A percentile compares a stretch with the other conserved stretches of the same genome.
phyloP scores from a whole-genome alignment of 2,888 invertebrate species.

The Congeria kusceri region DNA sequence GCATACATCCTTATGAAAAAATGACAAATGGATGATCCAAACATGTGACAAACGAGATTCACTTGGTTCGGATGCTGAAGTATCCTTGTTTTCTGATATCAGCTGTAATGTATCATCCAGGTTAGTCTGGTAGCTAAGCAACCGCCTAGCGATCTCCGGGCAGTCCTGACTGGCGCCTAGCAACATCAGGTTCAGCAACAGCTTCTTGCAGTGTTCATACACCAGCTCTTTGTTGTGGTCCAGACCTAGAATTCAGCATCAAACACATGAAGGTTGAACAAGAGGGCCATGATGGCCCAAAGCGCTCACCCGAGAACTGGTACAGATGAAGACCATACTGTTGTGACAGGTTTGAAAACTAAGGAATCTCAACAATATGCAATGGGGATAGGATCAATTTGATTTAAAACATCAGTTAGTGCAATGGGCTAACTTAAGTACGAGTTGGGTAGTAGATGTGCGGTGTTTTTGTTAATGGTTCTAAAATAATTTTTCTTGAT shows the following conservation, averaged over 20 bases:
- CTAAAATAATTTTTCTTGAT: too few species aligned
- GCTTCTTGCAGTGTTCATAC: conserved; percentile 96
- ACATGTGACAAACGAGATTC: background rate
- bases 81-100: conserved; percentile 79
- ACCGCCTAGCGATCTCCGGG: conserved; percentile 87
- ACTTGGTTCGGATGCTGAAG: conserved; percentile 54
- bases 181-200: conserved; percentile 95
- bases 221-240: conserved; percentile 95
- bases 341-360: too few species aligned
- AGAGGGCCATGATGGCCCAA: too few species aligned
- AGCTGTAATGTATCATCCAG: conserved; percentile 77
- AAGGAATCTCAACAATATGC: too few species aligned
- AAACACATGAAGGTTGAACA: too few species aligned
- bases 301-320: too few species aligned
- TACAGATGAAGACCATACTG: too few species aligned
- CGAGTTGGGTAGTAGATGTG: too few species aligned
- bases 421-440: too few species aligned
- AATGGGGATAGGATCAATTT: too few species aligned
- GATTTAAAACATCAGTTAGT: too few species aligned
- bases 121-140: conserved; percentile 77
- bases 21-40: background rate
- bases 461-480: too few species aligned
- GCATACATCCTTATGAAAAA: background rate
- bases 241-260: conserved; percentile 88
- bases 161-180: conserved; percentile 78